These are phyloP conservation scores for Pterobdella sp. DNA, from an alignment of 2,888 invertebrate genomes.

Conservation along the genomic window DNA sequence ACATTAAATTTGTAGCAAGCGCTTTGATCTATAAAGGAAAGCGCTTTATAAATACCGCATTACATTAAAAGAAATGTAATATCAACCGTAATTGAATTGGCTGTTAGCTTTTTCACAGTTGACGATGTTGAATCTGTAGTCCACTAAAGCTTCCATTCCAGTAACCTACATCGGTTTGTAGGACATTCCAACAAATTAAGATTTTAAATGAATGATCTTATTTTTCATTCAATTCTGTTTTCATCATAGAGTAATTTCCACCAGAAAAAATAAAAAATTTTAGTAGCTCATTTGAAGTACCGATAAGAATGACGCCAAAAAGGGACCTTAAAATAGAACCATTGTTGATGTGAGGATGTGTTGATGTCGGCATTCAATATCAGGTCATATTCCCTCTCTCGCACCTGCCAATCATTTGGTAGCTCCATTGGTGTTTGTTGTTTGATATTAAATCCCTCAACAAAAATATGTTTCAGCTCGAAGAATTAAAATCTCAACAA, in stretches of 20 bases:
- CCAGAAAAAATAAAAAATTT: no score
- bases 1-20: no score
- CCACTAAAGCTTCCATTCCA: slow-evolving; percentile 63
- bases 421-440: neutral
- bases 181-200: no score
- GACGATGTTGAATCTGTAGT: slow-evolving; percentile 75
- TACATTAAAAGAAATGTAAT: neutral
- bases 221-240: no score
- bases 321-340: slow-evolving; percentile 72
- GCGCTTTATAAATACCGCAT: neutral
- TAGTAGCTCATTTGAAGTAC: no score
- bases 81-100: slow-evolving; percentile 69
- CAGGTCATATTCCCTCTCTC: slow-evolving; percentile 70
- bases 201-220: no score
- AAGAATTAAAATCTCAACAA: no score
- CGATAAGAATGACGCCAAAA: neutral
- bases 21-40: no score
- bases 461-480: no score
- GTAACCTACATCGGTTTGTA: slow-evolving; percentile 55
- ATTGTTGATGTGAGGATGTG: slow-evolving; percentile 67
- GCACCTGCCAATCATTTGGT: slow-evolving; percentile 57
- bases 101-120: slow-evolving; percentile 79
- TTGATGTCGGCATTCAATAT: slow-evolving; percentile 75
- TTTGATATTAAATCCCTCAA: no score
- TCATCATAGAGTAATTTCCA: no score